These are phyloP conservation scores for Cynopterus brachyotis DNA, from an alignment of 2,113 vertebrate species.

Conservation along the genomic window DNA sequence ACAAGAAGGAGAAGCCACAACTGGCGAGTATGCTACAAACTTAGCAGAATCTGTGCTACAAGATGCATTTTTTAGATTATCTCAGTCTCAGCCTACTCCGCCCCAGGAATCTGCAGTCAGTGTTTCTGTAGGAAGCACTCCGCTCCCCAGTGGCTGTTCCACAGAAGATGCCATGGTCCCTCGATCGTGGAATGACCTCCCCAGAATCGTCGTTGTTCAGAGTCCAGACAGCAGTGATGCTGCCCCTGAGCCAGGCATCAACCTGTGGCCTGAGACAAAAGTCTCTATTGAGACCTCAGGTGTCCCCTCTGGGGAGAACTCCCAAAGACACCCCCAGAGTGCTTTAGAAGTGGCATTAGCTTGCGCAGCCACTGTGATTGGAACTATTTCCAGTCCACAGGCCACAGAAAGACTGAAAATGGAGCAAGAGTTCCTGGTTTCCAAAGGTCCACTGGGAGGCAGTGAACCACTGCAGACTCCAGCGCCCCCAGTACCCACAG, in stretches of 20 bases:
- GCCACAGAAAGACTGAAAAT: constrained; percentile 87
- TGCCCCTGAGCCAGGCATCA: constrained; percentile 79
- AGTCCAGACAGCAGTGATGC: constrained; percentile 93
- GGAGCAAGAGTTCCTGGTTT: constrained; percentile 80
- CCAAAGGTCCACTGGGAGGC: neutral
- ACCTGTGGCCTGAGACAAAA: constrained; percentile 78
- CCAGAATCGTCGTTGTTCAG: constrained; percentile 97
- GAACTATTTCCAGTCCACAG: constrained; percentile 93
- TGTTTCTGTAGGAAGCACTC: constrained; percentile 79
- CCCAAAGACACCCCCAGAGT: constrained; percentile 81
- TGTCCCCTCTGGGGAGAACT: constrained; percentile 68
- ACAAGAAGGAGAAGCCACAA: constrained; percentile 77
- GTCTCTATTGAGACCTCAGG: constrained; percentile 63
- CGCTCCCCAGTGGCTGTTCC: constrained; percentile 60
- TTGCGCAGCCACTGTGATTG: constrained; percentile 94
- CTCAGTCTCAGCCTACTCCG: constrained; percentile 89
- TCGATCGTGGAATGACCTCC: constrained; percentile 91
- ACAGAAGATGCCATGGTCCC: constrained; percentile 77
- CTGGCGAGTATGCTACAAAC: constrained; percentile 94
- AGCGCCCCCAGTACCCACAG: constrained; percentile 49
- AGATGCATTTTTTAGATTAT: constrained; percentile 95
- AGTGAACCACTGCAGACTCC: constrained; percentile 61
- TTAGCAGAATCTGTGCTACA: constrained; percentile 96
- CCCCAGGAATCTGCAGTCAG: constrained; percentile 86
- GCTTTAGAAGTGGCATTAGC: constrained; percentile 92